Conservation (phyloP, 64 coral and sea anemone genomes). For the Pocillopora damicornis region DNA sequence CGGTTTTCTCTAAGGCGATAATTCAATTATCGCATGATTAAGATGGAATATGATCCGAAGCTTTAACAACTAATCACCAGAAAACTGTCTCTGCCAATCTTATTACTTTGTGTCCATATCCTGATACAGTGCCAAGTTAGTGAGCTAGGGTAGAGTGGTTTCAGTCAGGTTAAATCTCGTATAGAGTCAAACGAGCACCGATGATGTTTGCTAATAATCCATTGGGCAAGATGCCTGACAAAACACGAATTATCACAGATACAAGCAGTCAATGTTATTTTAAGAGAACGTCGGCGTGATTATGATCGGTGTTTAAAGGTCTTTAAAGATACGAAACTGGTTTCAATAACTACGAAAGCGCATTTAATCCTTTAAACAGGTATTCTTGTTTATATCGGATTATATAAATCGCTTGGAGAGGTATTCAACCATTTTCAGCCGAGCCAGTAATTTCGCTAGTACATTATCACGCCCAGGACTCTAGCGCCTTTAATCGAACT, state of each 20-base stretch:
- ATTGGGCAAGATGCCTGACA: slow-evolving; percentile 14
- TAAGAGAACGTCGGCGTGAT: not conserved
- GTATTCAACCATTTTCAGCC: not conserved
- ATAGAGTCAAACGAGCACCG: not conserved
- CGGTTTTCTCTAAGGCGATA: slow-evolving; percentile 17
- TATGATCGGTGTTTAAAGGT: not conserved
- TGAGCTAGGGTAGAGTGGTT: not conserved
- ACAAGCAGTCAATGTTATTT: not conserved
- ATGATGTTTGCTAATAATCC: not conserved
- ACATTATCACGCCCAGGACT: not conserved
- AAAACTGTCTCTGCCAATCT: not conserved
- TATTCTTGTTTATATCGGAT: slow-evolving; percentile 26
- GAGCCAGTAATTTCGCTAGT: not conserved
- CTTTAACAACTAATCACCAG: slow-evolving; percentile 15
- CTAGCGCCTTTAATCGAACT: not conserved
- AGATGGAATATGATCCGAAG: slow-evolving; percentile 20
- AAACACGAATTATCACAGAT: slow-evolving; percentile 9
- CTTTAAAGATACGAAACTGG: not conserved
- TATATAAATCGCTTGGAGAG: not conserved
- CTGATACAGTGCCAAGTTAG: not conserved
- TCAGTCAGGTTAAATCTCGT: not conserved
- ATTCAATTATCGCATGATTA: slow-evolving; percentile 47
- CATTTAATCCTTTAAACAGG: not conserved
- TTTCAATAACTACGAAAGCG: not conserved
- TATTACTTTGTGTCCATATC: not conserved